Evolutionary conservation across 2,797 vertebrate species (phyloP), one percentile per base, ranked within the genome.

Genomic region (Salmo trutta): DNA sequence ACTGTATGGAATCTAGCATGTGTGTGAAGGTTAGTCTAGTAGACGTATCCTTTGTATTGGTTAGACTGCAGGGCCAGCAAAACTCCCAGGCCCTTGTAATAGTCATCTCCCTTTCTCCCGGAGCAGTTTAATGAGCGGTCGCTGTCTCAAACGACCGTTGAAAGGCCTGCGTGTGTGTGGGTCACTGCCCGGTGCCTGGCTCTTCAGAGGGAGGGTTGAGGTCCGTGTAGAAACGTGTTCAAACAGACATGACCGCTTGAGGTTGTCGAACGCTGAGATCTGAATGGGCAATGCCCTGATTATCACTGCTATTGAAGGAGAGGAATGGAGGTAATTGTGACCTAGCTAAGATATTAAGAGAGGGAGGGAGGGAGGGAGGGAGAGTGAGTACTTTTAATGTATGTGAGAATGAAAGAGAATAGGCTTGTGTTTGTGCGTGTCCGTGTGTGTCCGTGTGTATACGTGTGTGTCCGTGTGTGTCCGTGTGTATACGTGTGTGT

Each of bases 81-180:
- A 83, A 85, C 33, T 81, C 88, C 85, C 74, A 87, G 87, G 77
- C 73, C 88, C 88, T 82, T 93, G 88, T 91, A 90, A 90, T 89
- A 89, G 83, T 71, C 6, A 41, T 83, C 86, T 82, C 73, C 81
- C 72, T 83, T 78, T 77, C 79, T 36, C 80, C 79, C 71, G 75
- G 81, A 81, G 73, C 77, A n/a, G 73, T 85, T 86, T 90, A 87
- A 89, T 89, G 84, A 90, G 86, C 75, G 79, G 82, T 73, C 87
- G 85, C 86, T 78, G 83, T 90, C 85, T 85, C 73, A 77, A 59
- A 75, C 74, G 75, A 68, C 87, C 81, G 87, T 85, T 87, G 81
- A 88, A 91, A 88, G 71, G 83, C 72, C 82, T 88, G 87, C 74
- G 64, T 86, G 80, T 75, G 53, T n/a, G 70, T 1, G 75, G 87